These are phyloP conservation scores for Aphidoletes aphidimyza DNA, from an alignment of 2,888 invertebrate genomes.

Conservation along the genomic window DNA sequence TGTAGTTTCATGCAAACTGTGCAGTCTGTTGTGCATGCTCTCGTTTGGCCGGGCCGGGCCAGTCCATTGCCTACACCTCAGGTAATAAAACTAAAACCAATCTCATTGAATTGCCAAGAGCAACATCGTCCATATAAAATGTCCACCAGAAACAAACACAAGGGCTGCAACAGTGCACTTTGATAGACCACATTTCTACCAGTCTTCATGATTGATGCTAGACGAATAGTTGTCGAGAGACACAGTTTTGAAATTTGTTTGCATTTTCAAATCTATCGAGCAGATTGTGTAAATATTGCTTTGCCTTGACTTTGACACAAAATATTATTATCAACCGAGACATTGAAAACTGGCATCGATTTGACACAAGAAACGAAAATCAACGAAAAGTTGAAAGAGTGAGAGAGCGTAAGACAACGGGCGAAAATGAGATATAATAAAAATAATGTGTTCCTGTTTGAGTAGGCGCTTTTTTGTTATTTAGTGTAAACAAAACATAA, in stretches of 20 bases:
- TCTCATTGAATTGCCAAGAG: background rate
- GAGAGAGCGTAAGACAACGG: background rate
- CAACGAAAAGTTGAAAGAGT: background rate
- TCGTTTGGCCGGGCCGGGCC: too few relatives aligned
- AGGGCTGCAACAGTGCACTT: too few relatives aligned
- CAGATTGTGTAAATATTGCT: background rate
- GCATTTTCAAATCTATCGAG: background rate
- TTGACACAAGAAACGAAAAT: background rate
- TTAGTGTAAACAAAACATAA: conserved; percentile 24
- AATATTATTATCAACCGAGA: background rate
- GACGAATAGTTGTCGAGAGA: background rate
- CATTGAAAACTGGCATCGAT: background rate
- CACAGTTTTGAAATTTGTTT: background rate
- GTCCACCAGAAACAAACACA: too few relatives aligned
- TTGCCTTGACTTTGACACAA: conserved; percentile 49
- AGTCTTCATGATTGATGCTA: too few relatives aligned
- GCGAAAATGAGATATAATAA: background rate
- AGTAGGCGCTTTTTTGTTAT: background rate
- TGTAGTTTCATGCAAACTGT: too few relatives aligned
- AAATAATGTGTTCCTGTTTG: conserved; percentile 26
- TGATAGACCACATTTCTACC: too few relatives aligned
- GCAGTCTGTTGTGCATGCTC: too few relatives aligned
- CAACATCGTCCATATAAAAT: background rate
- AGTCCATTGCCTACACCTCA: too few relatives aligned
- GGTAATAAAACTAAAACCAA: background rate